Percentiles rank a stretch among this genome's conserved stretches.
Evolutionary conservation across 2,797 vertebrate genomes (phyloP).

Genomic region (Centropyge bicolor): DNA sequence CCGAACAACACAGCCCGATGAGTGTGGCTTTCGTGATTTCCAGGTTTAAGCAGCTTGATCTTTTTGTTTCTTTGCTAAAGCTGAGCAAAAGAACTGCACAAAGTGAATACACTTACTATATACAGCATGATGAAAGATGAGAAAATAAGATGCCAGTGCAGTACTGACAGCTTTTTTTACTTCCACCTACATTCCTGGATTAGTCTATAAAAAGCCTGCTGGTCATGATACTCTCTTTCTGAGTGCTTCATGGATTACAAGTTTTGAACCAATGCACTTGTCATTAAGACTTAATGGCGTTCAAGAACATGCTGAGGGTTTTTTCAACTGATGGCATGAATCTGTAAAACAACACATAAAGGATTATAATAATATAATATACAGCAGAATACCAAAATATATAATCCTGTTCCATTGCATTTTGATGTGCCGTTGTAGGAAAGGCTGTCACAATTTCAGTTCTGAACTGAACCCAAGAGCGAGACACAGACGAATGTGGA

Average conservation of each 20-base stretch:
- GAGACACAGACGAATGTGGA: no score
- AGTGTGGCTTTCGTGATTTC: background rate
- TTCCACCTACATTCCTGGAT: background rate
- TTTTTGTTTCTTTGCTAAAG: background rate
- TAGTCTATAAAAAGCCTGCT: background rate
- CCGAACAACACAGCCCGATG: background rate
- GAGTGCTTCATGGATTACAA: background rate
- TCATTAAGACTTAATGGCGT: background rate
- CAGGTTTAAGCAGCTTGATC: no score
- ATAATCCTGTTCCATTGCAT: background rate
- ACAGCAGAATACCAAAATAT: background rate
- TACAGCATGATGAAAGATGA: background rate
- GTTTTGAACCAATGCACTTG: background rate
- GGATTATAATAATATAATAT: background rate
- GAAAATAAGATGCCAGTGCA: background rate
- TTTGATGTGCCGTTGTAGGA: background rate
- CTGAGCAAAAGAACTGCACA: background rate
- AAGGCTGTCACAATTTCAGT: no score
- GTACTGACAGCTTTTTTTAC: background rate
- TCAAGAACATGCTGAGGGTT: background rate
- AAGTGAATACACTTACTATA: background rate
- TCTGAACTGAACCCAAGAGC: no score
- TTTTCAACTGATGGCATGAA: background rate
- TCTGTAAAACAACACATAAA: background rate
- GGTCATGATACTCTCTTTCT: background rate